Percentiles rank a stretch among this genome's conserved stretches.
Conservation (phyloP, 2,113 vertebrate species). For the Pedetes capensis region DNA sequence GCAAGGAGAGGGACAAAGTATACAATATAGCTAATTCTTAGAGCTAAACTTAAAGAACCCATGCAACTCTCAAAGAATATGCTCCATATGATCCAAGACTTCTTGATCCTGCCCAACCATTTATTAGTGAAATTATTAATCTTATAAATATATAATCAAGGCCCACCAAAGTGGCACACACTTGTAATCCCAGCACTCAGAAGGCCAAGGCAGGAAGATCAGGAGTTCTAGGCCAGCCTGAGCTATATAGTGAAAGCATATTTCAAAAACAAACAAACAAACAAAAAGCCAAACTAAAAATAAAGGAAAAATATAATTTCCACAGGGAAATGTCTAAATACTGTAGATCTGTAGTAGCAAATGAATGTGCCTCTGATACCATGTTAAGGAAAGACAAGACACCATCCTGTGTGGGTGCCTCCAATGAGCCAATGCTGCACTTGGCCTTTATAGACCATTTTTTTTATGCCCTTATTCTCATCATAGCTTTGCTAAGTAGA, state of each 20-base stretch:
- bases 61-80: neutral
- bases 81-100: neutral
- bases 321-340: neutral
- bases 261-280: neutral
- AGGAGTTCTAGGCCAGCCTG: neutral
- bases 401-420: neutral
- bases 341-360: neutral
- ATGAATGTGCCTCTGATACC: neutral
- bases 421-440: rapidly evolving
- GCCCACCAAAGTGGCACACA: neutral
- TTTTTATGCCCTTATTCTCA: neutral
- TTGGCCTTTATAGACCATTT: neutral
- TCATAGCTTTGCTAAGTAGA: neutral
- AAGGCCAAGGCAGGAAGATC: neutral
- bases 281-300: neutral
- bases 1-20: neutral
- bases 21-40: neutral
- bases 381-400: neutral
- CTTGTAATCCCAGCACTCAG: neutral
- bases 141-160: neutral
- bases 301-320: neutral
- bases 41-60: neutral
- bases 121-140: conserved; percentile 4
- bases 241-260: neutral
- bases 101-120: neutral